phyloP scores from a whole-genome alignment of 2,888 invertebrate species.

The Diarsia rubi region DNA sequence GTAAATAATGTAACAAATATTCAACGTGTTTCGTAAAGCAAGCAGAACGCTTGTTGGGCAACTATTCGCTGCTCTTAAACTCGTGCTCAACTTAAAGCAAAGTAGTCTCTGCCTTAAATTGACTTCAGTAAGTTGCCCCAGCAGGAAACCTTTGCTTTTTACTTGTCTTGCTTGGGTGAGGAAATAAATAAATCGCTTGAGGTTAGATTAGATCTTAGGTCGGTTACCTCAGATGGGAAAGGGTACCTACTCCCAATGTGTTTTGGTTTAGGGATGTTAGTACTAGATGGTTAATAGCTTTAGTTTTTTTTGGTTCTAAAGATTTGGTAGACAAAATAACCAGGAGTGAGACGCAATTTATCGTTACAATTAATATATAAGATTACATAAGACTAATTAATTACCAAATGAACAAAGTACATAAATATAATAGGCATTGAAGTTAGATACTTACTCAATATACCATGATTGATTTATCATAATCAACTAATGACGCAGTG shows the following conservation, averaged over 20 bases:
- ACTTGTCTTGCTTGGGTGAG: conserved; percentile 3
- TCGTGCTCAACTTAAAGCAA: conserved; percentile 36
- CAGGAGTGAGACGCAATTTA: background rate
- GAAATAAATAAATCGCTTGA: conserved; percentile 52
- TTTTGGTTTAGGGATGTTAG: conserved; percentile 8
- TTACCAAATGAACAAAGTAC: background rate
- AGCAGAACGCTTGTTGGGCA: conserved; percentile 12
- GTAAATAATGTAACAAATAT: background rate
- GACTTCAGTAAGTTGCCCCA: conserved; percentile 36
- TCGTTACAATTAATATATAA: background rate
- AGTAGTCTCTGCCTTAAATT: conserved; percentile 33
- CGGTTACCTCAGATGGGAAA: background rate
- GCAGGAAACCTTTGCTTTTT: conserved; percentile 23
- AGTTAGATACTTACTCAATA: background rate
- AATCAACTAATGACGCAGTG: background rate
- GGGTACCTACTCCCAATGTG: conserved; percentile 9
- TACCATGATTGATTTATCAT: background rate
- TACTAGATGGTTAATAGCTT: background rate
- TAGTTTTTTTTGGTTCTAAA: background rate
- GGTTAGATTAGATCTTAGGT: conserved; percentile 50
- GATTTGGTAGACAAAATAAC: background rate
- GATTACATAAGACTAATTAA: background rate
- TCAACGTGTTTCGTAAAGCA: conserved; percentile 8
- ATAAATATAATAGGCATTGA: background rate
- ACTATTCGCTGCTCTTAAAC: conserved; percentile 41